These are phyloP conservation scores for Malurus alboscapulatus DNA, from an alignment of 2,113 vertebrate genomes.

Conservation along the genomic window DNA sequence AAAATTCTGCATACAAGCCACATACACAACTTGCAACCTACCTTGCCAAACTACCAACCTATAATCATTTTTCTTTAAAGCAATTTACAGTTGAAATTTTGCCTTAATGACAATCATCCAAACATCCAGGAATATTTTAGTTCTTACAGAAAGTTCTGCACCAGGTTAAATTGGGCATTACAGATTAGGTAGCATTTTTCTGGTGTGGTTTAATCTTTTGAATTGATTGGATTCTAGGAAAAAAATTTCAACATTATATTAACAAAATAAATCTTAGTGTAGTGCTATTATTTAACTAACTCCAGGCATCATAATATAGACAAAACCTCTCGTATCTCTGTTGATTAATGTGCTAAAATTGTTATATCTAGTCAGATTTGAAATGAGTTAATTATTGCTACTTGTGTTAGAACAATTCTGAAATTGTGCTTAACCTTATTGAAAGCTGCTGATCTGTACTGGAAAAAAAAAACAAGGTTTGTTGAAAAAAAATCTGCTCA, in stretches of 20 bases:
- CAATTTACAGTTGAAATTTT: background rate
- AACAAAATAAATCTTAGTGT: background rate
- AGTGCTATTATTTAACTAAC: background rate
- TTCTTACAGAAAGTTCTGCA: background rate
- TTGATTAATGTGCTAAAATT: background rate
- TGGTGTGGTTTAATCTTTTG: background rate
- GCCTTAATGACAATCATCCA: background rate
- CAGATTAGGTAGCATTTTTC: background rate
- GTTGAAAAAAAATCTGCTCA: background rate
- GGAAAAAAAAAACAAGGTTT: background rate
- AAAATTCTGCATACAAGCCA: background rate
- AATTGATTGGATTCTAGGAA: background rate
- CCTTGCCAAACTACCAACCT: background rate
- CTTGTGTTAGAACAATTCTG: background rate
- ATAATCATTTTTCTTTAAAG: background rate
- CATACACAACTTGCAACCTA: background rate
- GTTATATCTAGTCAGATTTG: background rate
- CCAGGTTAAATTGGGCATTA: background rate
- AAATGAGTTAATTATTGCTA: background rate
- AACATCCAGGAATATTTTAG: background rate
- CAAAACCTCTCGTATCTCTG: background rate
- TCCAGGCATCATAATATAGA: background rate
- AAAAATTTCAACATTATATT: rapidly evolving
- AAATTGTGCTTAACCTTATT: background rate
- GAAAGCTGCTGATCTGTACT: background rate